Evolutionary conservation across 2,113 vertebrate genomes (phyloP), one percentile per base, ranked within the genome.

Genomic region (Campylomormyrus numenius): DNA sequence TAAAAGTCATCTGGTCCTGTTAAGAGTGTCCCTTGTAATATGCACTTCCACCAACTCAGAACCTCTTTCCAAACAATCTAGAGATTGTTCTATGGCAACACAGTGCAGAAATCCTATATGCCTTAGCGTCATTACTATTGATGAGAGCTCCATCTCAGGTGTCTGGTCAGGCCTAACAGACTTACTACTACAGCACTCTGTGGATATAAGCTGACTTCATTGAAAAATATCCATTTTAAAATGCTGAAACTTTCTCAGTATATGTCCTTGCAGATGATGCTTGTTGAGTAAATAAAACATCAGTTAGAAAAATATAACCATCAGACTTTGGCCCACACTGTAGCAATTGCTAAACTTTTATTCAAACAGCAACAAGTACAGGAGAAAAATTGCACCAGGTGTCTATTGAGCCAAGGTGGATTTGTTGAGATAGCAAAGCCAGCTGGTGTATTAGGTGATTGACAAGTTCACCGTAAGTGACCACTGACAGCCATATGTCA

Each of bases 101-200:
- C 89, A 86, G 21, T 17, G 42, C 31, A 15, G 95, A 94, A 95
- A 95, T 92, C 56, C 80, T 89, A 95, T 89, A 93, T 93, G 83
- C 10, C 31, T 50, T 7, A 48, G 66, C 84, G 19, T 91, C 91
- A 90, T 93, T 90, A 93, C 89, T 91, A 90, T 92, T 89, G 50
- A 92, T 87, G 85, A 87, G 89, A 88, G 46, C 31, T 7, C 52
- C 85, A 91, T 92, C 90, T 92, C 93, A 87, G 91, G 89, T 93
- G 89, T 91, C 92, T 77, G 89, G 90, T 92, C 88, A 5, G 48
- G 85, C 35, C 19, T n/a, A 48, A 31, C 5, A 74, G 35, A 80
- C 17, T 49, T 62, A n/a, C 24, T 31, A 3, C 46, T 11, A 46
- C 56, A 52, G 46, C 19, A 3, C n/a, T 49, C 49, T 87, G n/a